Conservation (phyloP, 2,888 invertebrate genomes). For the Hanleya hanleyi region DNA sequence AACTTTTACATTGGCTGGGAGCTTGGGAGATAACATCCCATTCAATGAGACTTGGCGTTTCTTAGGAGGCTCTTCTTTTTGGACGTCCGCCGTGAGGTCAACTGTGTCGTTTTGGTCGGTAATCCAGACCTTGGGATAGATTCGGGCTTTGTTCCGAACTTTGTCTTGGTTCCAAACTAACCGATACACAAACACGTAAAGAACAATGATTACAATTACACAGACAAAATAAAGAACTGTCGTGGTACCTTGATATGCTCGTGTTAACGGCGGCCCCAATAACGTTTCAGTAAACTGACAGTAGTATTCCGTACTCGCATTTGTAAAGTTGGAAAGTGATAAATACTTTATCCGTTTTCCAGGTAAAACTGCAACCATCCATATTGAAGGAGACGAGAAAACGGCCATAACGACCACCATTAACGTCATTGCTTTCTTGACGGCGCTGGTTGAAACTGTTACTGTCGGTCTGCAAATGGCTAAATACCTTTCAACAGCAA, state of each 20-base stretch:
- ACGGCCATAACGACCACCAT: neutral
- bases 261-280: neutral
- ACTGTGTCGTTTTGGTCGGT: no score
- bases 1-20: no score
- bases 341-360: no score
- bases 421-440: neutral
- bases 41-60: no score
- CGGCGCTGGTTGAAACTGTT: neutral
- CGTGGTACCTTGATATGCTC: neutral
- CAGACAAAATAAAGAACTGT: neutral
- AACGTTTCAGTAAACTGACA: neutral
- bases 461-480: slow-evolving; percentile 17
- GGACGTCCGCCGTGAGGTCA: no score
- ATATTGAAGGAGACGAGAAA: slow-evolving; percentile 6
- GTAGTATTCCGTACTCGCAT: neutral
- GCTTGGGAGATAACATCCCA: no score
- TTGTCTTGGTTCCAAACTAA: neutral
- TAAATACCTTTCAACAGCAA: slow-evolving; percentile 23
- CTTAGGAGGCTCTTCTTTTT: no score
- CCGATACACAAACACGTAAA: neutral
- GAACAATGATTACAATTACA: neutral
- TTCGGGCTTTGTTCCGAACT: neutral
- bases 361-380: slow-evolving; percentile 10
- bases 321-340: no score
- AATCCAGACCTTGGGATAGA: neutral